Base-by-base conservation (phyloP, 2,888 invertebrate species). In the Xylophagus ater region DNA sequence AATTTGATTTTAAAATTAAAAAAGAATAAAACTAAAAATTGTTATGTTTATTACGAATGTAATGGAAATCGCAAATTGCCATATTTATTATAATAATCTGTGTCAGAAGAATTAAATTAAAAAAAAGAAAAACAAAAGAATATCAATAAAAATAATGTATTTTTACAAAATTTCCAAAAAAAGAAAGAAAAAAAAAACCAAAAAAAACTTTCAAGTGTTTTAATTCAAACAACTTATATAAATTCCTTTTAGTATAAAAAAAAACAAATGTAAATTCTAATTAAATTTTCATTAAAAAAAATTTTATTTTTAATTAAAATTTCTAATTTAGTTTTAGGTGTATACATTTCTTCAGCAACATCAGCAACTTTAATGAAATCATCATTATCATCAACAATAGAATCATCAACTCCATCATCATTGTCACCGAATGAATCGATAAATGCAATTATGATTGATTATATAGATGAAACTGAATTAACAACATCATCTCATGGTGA, bases 111-210 rank as follows among this genome's bases (percentile, higher is more conserved):
- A n/a, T n/a, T n/a, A n/a, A n/a, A n/a, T n/a, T n/a, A n/a, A n/a
- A n/a, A n/a, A n/a, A n/a, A n/a, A n/a, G n/a, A n/a, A n/a, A n/a
- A 36, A 29, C 33, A 39, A 28, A 30, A n/a, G 37, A 32, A 8
- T 24, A 37, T 17, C 19, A 23, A 43, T 28, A 46, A 42, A 46
- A 41, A 41, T 40, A 13, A 15, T 35, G 26, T 8, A 35, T 2
- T 35, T 35, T 35, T 26, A 35, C n/a, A n/a, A n/a, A 21, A 40
- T 39, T 51, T 53, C 42, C 54, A 53, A 43, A 40, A 42, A 37
- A 38, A 38, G 41, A 43, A 41, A 42, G 26, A 43, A 45, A 40
- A 28, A 46, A 45, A 37, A 43, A 43, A 38, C 40, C 43, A 36
- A 34, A 43, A 46, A 48, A 37, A 43, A 28, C 34, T 44, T n/a